Base-by-base conservation (phyloP, 1,140 invertebrate genomes). In the Aphaenogaster floridana region DNA sequence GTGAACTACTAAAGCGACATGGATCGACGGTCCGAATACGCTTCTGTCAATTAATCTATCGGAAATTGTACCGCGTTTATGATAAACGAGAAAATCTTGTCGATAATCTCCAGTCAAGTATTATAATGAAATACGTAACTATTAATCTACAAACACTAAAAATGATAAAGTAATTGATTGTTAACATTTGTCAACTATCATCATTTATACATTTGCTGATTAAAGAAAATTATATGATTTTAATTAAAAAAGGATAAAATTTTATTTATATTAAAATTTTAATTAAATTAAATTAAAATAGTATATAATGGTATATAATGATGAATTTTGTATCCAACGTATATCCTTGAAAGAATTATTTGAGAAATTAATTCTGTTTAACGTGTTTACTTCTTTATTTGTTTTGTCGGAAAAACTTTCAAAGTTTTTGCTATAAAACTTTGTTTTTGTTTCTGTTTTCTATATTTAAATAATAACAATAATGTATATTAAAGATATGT, bases 71-170 rank as follows among this genome's bases (percentile, higher is more conserved):
- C 1, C 11, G 6, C 42, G 71, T 59, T 81, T 42, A 7, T 0
- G 15, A 28, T 39, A 72, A 72, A 48, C 11, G n/a, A 52, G 34
- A 72, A 81, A 71, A 45, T 59, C 48, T 45, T n/a, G 5, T 71
- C 17, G 9, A 50, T 13, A 15, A 21, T 36, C 1, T 42, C 13
- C 6, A 5, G 5, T 77, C 21, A 77, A 76, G 6, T 80, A 57
- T 64, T 42, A 45, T 34, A 21, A 59, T 11, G 6, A 48, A 77
- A 59, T 39, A 13, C 15, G 15, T 36, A 39, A 48, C 3, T 66
- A 13, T 79, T 50, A 61, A 77, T 13, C 15, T 17, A 66, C 1
- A 54, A 57, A 61, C 11, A 45, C 1, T 7, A 42, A 15, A 15
- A 50, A 66, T 3, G 1, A 64, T 42, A 42, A 77, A 57, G 28